Evolutionary conservation across 1,140 invertebrate genomes (phyloP), one percentile per base, ranked within the genome.

Genomic region (Manduca sexta): DNA sequence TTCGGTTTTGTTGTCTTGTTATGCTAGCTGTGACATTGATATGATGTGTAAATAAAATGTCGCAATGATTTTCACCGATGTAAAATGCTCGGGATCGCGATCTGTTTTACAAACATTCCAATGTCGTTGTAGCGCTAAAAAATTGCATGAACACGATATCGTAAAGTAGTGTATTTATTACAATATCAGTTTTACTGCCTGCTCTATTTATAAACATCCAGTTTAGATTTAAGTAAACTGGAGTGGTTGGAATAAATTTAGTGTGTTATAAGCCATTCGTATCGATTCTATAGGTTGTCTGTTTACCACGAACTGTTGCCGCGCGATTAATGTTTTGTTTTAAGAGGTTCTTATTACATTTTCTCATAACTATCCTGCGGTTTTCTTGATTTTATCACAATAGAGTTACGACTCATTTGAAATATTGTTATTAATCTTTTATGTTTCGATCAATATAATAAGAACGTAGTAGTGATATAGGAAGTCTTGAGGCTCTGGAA

Each of bases 181-280:
- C 29, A 45, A 49, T 44, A 41, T 43, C 55, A 61, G 56, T 51
- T 52, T 67, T 64, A 60, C 64, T 58, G 49, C 52, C 42, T 54
- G 54, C 57, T 65, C 59, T 61, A 60, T 71, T 66, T 71, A 64
- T 65, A 60, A 62, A 64, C 21, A 33, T 50, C 49, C 35, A 42
- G 43, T 50, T 52, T 54, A 52, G 45, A 44, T 53, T 51, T 51
- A 52, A 51, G 49, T 59, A 46, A 59, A 63, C 31, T 54, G 38
- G 46, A 47, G 54, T 52, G 37, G 50, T 52, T 33, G 37, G 49
- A 38, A 53, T 56, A 47, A 44, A 48, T 57, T 51, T 54, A 7
- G 17, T 21, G 49, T 57, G 52, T 48, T 48, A 46, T 48, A 41
- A 39, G 48, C 12, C 30, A 31, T 30, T 43, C 13, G 41, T 14